A percentile compares a stretch with the other conserved stretches of the same genome.
phyloP scores from a whole-genome alignment of 2,888 invertebrate species.

The Abrostola triplasia region DNA sequence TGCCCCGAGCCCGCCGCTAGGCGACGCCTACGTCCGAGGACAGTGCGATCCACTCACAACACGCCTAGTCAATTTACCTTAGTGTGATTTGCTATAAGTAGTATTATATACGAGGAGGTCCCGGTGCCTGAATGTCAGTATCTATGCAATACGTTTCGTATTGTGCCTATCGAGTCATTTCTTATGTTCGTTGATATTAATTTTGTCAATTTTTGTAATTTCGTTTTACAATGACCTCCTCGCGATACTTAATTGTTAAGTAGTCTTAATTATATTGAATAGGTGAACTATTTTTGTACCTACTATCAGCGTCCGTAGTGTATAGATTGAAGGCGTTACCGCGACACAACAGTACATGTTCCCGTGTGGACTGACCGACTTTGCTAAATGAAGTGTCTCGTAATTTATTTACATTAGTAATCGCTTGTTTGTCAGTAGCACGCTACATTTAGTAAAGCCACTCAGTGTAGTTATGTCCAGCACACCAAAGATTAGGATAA shows the following conservation, averaged over 20 bases:
- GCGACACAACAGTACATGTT: conserved; percentile 73
- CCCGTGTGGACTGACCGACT: conserved; percentile 70
- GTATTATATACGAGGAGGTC: conserved; percentile 77
- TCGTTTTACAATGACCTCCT: conserved; percentile 72
- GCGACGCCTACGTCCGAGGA: conserved; percentile 48
- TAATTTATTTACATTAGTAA: conserved; percentile 53
- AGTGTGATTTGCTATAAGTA: conserved; percentile 88
- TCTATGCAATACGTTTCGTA: conserved; percentile 56
- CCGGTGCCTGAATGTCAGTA: conserved; percentile 54
- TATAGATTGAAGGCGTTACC: conserved; percentile 83
- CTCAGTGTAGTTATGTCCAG: conserved; percentile 78
- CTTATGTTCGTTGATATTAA: conserved; percentile 51
- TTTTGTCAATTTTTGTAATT: conserved; percentile 58
- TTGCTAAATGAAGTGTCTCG: conserved; percentile 65
- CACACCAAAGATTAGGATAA: conserved; percentile 87
- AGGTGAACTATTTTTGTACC: conserved; percentile 88
- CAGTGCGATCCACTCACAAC: conserved; percentile 81
- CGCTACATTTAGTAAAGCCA: conserved; percentile 62
- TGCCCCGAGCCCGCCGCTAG: conserved; percentile 56
- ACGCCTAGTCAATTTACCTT: conserved; percentile 88
- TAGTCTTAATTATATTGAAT: conserved; percentile 86
- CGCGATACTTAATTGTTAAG: conserved; percentile 87
- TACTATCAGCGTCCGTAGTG: conserved; percentile 83
- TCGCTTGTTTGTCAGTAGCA: conserved; percentile 43
- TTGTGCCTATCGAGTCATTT: conserved; percentile 57